These are phyloP conservation scores for Myotis myotis DNA, from an alignment of 2,797 vertebrate genomes.

Conservation along the genomic window DNA sequence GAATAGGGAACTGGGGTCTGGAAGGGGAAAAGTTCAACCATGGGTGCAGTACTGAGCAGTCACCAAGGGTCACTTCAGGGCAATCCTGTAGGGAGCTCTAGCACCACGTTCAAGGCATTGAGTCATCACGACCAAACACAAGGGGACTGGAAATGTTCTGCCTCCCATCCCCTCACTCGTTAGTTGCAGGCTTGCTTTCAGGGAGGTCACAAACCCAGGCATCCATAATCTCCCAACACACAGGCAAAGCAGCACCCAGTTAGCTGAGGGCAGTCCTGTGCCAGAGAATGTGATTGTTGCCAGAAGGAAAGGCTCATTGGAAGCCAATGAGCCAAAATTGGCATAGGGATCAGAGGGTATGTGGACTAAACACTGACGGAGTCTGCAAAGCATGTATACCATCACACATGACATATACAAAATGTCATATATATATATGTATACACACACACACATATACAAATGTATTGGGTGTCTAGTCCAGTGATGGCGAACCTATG, in stretches of 20 bases:
- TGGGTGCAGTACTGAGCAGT: not conserved
- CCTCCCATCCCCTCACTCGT: not conserved
- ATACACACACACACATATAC: not conserved
- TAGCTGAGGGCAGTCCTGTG: not conserved
- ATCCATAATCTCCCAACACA: not conserved
- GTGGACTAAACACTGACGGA: not conserved
- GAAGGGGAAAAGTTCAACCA: not conserved
- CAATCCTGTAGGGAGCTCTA: not conserved
- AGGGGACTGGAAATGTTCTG: not conserved
- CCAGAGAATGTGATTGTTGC: not conserved
- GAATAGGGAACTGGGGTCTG: not conserved
- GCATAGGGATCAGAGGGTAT: not conserved
- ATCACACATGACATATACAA: not conserved
- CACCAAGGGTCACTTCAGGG: not conserved
- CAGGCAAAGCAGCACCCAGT: not conserved
- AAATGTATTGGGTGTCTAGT: not conserved
- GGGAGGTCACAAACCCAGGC: not conserved
- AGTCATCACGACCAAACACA: not conserved
- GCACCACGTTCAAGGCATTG: not conserved
- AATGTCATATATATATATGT: not conserved
- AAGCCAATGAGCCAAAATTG: not conserved
- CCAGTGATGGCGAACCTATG: no score
- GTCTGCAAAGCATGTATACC: not conserved
- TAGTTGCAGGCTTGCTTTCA: not conserved
- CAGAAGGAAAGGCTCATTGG: not conserved